These are phyloP conservation scores for Calcarius lapponicus DNA, from an alignment of 2,797 vertebrate species.

Conservation along the genomic window DNA sequence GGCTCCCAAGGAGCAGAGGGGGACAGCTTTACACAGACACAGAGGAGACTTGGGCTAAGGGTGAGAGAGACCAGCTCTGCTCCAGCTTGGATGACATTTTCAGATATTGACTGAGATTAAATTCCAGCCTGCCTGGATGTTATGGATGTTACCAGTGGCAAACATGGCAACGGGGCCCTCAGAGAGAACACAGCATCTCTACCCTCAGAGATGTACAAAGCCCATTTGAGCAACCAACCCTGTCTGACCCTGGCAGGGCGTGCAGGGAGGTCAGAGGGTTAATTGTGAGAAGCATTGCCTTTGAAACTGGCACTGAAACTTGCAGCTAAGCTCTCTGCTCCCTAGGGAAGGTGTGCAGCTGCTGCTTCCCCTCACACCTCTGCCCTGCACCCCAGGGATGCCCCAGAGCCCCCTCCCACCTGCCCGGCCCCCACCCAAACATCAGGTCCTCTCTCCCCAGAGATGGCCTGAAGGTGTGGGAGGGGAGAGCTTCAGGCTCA, in stretches of 20 bases:
- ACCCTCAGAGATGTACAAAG: not conserved
- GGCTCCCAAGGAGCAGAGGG: not conserved
- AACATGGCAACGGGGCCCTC: not conserved
- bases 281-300: not conserved
- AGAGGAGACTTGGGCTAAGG: not conserved
- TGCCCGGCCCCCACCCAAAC: not conserved
- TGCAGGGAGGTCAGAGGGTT: not conserved
- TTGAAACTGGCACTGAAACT: slow-evolving; percentile 58
- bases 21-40: not conserved
- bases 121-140: not conserved
- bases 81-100: not conserved
- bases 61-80: not conserved
- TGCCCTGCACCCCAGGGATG: not conserved
- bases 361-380: slow-evolving; percentile 14
- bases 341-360: slow-evolving; percentile 3
- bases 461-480: not conserved
- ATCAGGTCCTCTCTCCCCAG: not conserved
- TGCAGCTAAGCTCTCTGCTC: not conserved
- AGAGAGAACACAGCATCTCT: not conserved
- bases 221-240: accelerated
- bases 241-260: not conserved
- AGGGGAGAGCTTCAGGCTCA: not conserved
- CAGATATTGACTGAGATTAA: not conserved
- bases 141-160: not conserved
- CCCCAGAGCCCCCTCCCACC: not conserved